These are phyloP conservation scores for Acrocephalus arundinaceus DNA, from an alignment of 2,113 vertebrate species.

Conservation along the genomic window DNA sequence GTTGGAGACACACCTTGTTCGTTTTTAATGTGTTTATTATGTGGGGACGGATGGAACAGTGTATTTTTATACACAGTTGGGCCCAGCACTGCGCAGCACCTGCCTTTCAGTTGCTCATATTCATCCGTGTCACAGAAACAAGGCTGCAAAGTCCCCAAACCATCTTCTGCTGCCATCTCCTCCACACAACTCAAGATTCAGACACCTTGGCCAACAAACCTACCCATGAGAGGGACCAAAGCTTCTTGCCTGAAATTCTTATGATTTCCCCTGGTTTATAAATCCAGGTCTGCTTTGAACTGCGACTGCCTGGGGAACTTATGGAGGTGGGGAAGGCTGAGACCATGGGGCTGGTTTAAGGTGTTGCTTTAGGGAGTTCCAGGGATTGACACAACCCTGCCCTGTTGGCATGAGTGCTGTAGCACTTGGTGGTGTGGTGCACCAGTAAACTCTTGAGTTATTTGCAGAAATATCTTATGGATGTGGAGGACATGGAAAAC, in stretches of 20 bases:
- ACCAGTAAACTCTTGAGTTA: background rate
- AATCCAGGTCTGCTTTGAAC: background rate
- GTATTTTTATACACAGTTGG: constrained; percentile 8
- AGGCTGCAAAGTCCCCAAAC: background rate
- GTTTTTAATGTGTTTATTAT: constrained; percentile 39
- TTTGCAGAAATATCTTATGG: background rate
- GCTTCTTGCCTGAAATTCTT: background rate
- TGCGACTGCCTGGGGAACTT: fast-evolving
- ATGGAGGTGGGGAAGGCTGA: background rate
- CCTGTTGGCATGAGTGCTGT: background rate
- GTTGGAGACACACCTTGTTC: constrained; percentile 4
- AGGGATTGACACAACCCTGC: background rate
- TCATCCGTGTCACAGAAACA: background rate
- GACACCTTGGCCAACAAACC: background rate
- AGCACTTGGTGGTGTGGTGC: background rate
- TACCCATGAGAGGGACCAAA: background rate
- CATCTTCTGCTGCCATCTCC: background rate
- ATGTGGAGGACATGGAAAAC: background rate
- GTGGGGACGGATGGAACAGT: background rate
- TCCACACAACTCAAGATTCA: background rate
- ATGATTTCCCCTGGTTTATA: background rate
- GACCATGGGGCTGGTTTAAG: background rate
- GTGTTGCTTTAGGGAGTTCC: background rate
- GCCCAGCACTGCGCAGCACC: background rate
- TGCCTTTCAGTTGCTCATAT: background rate